A percentile compares a stretch with the other conserved stretches of the same genome.
phyloP scores from a whole-genome alignment of 37 sponge, comb jelly and placozoan genomes.

The Chondrosia reniformis region DNA sequence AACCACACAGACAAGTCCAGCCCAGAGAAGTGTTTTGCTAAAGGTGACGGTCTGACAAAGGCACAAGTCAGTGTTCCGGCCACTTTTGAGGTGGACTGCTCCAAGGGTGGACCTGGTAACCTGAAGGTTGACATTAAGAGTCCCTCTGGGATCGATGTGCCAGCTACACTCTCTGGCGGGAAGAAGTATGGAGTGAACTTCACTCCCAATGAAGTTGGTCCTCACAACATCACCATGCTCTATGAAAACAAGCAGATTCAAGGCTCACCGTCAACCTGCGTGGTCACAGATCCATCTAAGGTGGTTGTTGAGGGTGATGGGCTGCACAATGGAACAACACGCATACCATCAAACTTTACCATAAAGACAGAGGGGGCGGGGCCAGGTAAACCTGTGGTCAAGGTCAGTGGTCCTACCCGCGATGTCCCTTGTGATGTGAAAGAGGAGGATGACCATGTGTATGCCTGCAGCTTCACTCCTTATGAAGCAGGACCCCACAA shows the following conservation, averaged over 20 bases:
- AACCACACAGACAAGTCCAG: slow-evolving; percentile 1
- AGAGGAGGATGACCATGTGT: slow-evolving; percentile 18
- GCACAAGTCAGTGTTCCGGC: slow-evolving; percentile 24
- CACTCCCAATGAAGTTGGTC: slow-evolving; percentile 20
- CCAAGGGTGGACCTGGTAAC: slow-evolving; percentile 8
- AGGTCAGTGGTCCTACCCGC: slow-evolving; percentile 48
- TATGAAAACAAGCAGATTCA: slow-evolving; percentile 37
- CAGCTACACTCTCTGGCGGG: not conserved
- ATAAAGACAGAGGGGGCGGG: slow-evolving; percentile 73
- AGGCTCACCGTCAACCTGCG: slow-evolving; percentile 47
- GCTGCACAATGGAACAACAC: slow-evolving; percentile 37
- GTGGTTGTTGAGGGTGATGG: slow-evolving; percentile 43
- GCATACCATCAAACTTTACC: slow-evolving; percentile 43
- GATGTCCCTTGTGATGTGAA: slow-evolving; percentile 27
- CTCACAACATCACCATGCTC: slow-evolving; percentile 1
- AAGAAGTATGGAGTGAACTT: not conserved
- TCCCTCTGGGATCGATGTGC: slow-evolving; percentile 9
- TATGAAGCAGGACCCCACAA: slow-evolving; percentile 45
- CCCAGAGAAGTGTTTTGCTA: slow-evolving; percentile 34
- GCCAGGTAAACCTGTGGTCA: slow-evolving; percentile 52
- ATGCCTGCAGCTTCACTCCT: slow-evolving; percentile 41
- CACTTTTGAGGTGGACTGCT: slow-evolving; percentile 2
- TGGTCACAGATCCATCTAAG: slow-evolving; percentile 7
- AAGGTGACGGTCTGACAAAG: slow-evolving; percentile 43
- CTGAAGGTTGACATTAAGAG: slow-evolving; percentile 2